Percentiles rank a stretch among this genome's conserved stretches.
phyloP scores from a whole-genome alignment of 2,888 invertebrate species.

The Scrobipalpa costella region DNA sequence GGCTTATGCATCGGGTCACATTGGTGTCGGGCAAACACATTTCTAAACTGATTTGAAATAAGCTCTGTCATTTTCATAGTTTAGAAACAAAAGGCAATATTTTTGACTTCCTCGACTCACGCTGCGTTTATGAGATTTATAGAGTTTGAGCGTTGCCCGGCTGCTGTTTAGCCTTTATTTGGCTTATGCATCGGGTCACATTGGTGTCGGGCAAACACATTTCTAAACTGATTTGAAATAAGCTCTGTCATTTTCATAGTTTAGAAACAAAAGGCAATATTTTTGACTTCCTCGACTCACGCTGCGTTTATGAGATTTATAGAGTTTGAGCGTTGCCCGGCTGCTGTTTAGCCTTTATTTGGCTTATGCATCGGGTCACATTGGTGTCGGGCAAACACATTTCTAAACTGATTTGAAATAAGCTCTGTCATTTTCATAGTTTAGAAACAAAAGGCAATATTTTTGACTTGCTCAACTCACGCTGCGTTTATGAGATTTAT shows the following conservation, averaged over 20 bases:
- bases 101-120: background rate
- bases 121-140: slow-evolving; percentile 16
- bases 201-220: background rate
- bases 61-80: too few species aligned
- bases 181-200: background rate
- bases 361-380: background rate
- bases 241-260: too few species aligned
- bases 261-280: too few species aligned
- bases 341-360: background rate
- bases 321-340: background rate
- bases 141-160: background rate
- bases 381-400: background rate
- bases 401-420: too few species aligned
- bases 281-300: background rate
- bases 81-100: too few species aligned
- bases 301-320: slow-evolving; percentile 16
- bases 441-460: too few species aligned
- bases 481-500: slow-evolving; percentile 16
- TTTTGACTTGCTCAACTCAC: background rate
- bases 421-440: too few species aligned
- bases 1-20: background rate
- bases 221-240: too few species aligned
- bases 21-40: background rate
- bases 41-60: too few species aligned
- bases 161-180: background rate